phyloP scores from a whole-genome alignment of 2,113 vertebrate genomes.

The Dissostichus mawsoni region DNA sequence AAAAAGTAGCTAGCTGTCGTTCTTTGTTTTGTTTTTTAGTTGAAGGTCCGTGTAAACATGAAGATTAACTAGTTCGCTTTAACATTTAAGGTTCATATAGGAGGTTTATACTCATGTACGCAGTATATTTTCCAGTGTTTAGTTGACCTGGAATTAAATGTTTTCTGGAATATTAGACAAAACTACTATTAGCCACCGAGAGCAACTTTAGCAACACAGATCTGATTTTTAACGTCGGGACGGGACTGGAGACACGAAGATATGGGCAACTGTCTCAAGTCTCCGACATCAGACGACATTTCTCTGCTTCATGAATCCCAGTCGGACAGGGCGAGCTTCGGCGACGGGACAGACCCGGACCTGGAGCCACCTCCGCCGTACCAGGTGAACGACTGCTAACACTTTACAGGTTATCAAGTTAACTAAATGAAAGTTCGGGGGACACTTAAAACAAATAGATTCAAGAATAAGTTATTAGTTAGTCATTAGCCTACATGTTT shows the following conservation, averaged over 20 bases:
- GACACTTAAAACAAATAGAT: not conserved
- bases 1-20: conserved; percentile 70
- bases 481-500: not conserved
- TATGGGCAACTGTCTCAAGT: conserved; percentile 97
- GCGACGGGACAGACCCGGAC: conserved; percentile 92
- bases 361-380: conserved; percentile 95
- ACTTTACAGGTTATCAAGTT: not conserved
- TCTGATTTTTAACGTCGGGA: conserved; percentile 21
- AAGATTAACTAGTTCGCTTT: conserved; percentile 19
- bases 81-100: not conserved
- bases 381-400: conserved; percentile 83
- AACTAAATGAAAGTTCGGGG: not conserved
- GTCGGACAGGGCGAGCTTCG: conserved; percentile 93
- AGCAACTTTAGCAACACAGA: conserved; percentile 53
- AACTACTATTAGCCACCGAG: conserved; percentile 47
- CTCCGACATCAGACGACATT: conserved; percentile 94
- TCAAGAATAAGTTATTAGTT: not conserved
- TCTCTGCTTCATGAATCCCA: conserved; percentile 94
- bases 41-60: conserved; percentile 50
- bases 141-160: conserved; percentile 8
- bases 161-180: conserved; percentile 12
- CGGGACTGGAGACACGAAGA: conserved; percentile 60
- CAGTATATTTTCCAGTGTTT: not conserved
- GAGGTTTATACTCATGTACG: conserved; percentile 23
- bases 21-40: conserved; percentile 75